These are phyloP conservation scores for Mesorhabditis belari DNA, from an alignment of 2,888 invertebrate genomes.

Conservation along the genomic window DNA sequence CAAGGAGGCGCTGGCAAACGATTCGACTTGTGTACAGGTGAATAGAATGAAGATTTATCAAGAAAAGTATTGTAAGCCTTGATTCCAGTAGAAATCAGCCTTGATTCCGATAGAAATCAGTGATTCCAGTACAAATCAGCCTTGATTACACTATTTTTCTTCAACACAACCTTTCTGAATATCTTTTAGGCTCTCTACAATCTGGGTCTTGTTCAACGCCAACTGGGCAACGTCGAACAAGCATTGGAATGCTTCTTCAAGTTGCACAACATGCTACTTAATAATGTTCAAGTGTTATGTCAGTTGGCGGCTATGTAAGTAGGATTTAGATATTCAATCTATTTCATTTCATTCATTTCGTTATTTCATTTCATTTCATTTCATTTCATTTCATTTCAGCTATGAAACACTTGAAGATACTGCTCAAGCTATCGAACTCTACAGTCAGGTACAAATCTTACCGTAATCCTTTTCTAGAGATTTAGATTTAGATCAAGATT, in stretches of 20 bases:
- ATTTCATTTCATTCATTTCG: background rate
- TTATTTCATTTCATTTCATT: background rate
- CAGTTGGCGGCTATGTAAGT: conserved; percentile 69
- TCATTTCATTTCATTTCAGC: conserved; percentile 43
- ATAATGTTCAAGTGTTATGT: conserved; percentile 70
- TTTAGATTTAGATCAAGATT: conserved; percentile 51
- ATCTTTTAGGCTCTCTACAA: conserved; percentile 44
- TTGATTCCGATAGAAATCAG: background rate
- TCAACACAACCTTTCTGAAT: conserved; percentile 74
- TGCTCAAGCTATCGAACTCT: conserved; percentile 61
- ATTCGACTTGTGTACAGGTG: conserved; percentile 67
- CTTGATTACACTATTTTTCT: no score
- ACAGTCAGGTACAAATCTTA: conserved; percentile 18
- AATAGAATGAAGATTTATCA: background rate
- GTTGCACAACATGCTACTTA: conserved; percentile 66
- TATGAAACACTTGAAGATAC: conserved; percentile 65
- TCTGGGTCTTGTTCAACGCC: conserved; percentile 65
- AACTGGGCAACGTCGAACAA: conserved; percentile 67
- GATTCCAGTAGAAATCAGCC: background rate
- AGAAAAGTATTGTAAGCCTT: background rate
- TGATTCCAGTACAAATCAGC: background rate
- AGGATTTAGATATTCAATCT: background rate
- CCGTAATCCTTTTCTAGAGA: no score
- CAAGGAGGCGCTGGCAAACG: conserved; percentile 70
- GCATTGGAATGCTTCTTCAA: conserved; percentile 75